phyloP scores from a whole-genome alignment of 2,888 invertebrate genomes.

The Metopia argyrocephala region DNA sequence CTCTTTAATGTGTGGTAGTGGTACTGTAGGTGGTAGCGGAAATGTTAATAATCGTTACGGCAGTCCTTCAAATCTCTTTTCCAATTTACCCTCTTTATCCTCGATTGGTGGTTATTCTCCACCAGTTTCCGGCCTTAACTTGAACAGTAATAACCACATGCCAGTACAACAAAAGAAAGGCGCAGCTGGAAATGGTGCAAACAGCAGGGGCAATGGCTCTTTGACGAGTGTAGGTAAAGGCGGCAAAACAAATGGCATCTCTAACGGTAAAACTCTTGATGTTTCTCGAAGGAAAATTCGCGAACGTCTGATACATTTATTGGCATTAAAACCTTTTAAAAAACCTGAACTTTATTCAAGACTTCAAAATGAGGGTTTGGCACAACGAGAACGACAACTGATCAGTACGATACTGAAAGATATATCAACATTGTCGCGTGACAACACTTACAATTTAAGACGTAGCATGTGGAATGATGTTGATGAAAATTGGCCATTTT shows the following conservation, averaged over 20 bases:
- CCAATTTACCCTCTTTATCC: slow-evolving; percentile 52
- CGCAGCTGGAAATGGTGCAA: slow-evolving; percentile 44
- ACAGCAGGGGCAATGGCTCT: slow-evolving; percentile 28
- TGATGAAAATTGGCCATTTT: slow-evolving; percentile 96
- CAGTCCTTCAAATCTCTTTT: slow-evolving; percentile 62
- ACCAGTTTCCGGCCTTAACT: slow-evolving; percentile 51
- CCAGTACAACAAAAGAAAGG: slow-evolving; percentile 44
- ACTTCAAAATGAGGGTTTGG: slow-evolving; percentile 91
- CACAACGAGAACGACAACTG: slow-evolving; percentile 88
- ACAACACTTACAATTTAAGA: slow-evolving; percentile 93
- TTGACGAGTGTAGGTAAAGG: slow-evolving; percentile 23
- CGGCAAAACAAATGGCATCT: slow-evolving; percentile 46
- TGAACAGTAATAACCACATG: slow-evolving; percentile 26
- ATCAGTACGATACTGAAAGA: slow-evolving; percentile 89
- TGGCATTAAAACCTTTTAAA: slow-evolving; percentile 95
- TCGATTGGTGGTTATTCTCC: slow-evolving; percentile 60
- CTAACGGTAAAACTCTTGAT: slow-evolving; percentile 72
- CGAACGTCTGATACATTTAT: slow-evolving; percentile 95
- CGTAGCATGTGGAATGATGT: slow-evolving; percentile 95
- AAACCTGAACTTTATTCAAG: slow-evolving; percentile 93
- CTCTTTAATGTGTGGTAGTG: slow-evolving; percentile 72
- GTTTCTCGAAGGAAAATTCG: slow-evolving; percentile 81
- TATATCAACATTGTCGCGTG: slow-evolving; percentile 87
- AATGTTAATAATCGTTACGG: slow-evolving; percentile 66
- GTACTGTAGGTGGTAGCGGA: slow-evolving; percentile 69